These are phyloP conservation scores for Lacanobia oleracea DNA, from an alignment of 2,888 invertebrate species.

Conservation along the genomic window DNA sequence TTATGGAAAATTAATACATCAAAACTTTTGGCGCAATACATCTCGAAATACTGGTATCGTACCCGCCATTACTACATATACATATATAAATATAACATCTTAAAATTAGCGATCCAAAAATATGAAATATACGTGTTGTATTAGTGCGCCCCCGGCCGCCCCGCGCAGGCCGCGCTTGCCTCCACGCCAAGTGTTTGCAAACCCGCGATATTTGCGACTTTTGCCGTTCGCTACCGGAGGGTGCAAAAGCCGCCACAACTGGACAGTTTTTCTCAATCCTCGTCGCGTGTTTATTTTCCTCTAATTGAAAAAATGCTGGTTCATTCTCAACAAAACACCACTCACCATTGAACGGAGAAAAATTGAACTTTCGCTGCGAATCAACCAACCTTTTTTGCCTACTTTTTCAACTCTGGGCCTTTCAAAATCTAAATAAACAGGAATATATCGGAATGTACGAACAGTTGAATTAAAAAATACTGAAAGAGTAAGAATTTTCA, in stretches of 20 bases:
- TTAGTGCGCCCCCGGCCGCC: conserved; percentile 87
- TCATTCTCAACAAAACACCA: conserved; percentile 64
- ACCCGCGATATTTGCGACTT: conserved; percentile 76
- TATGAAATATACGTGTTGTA: conserved; percentile 90
- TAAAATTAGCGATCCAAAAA: conserved; percentile 91
- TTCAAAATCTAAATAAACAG: conserved; percentile 75
- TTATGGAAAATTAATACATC: conserved; percentile 89
- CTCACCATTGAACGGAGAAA: conserved; percentile 62
- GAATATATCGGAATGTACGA: conserved; percentile 69
- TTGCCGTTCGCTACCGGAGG: conserved; percentile 83
- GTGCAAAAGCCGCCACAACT: conserved; percentile 88
- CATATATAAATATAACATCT: conserved; percentile 91
- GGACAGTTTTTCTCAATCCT: conserved; percentile 89
- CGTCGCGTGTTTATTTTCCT: conserved; percentile 79
- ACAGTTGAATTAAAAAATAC: conserved; percentile 45
- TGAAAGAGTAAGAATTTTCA: conserved; percentile 38
- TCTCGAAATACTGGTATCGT: conserved; percentile 89
- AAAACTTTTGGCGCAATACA: conserved; percentile 90
- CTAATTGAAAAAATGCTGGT: conserved; percentile 66
- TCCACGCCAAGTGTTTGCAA: conserved; percentile 25
- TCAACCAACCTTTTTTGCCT: conserved; percentile 69
- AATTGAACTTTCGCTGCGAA: conserved; percentile 68
- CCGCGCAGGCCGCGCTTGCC: conserved; percentile 75
- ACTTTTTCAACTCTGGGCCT: conserved; percentile 83
- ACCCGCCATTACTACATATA: conserved; percentile 90